A percentile compares a stretch with the other conserved stretches of the same genome.
Conservation (phyloP, 2,888 invertebrate species). For the Operophtera brumata region DNA sequence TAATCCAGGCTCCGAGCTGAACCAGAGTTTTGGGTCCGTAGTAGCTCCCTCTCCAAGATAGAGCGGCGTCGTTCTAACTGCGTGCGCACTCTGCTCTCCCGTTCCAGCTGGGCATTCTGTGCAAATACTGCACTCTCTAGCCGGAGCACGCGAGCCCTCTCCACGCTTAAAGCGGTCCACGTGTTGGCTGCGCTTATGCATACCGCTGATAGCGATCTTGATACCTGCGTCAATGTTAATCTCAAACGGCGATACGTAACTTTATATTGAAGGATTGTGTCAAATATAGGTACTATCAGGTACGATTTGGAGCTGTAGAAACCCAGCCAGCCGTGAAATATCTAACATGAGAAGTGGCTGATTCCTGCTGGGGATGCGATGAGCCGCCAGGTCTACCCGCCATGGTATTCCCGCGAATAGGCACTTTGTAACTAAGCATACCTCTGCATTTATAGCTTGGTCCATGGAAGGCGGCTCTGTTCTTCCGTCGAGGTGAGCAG, state of each 20-base stretch:
- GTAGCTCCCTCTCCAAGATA: slow-evolving; percentile 58
- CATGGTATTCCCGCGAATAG: too few species aligned
- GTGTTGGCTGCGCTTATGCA: slow-evolving; percentile 62
- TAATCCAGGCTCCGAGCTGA: slow-evolving; percentile 19
- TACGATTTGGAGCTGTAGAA: too few species aligned
- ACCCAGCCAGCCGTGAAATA: too few species aligned
- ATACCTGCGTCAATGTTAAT: slow-evolving; percentile 41
- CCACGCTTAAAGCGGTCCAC: slow-evolving; percentile 65
- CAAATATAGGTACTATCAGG: too few species aligned
- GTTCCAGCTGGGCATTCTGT: slow-evolving; percentile 64
- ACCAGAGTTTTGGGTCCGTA: slow-evolving; percentile 43
- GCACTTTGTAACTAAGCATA: slow-evolving; percentile 18
- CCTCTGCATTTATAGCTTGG: slow-evolving; percentile 45
- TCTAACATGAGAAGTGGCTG: too few species aligned
- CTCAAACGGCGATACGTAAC: too few species aligned
- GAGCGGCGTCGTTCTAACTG: slow-evolving; percentile 65
- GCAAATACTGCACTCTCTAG: slow-evolving; percentile 67
- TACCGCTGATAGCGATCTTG: slow-evolving; percentile 59
- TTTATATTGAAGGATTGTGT: too few species aligned
- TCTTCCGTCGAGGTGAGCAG: slow-evolving; percentile 49
- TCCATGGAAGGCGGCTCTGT: slow-evolving; percentile 45
- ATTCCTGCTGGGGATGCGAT: too few species aligned
- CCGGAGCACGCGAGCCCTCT: slow-evolving; percentile 63
- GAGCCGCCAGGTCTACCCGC: too few species aligned
- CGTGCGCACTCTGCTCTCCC: slow-evolving; percentile 65